Percentiles rank a stretch among this genome's conserved stretches.
These are phyloP conservation scores for Electrophaes corylata DNA, from an alignment of 2,888 invertebrate genomes.

Conservation along the genomic window DNA sequence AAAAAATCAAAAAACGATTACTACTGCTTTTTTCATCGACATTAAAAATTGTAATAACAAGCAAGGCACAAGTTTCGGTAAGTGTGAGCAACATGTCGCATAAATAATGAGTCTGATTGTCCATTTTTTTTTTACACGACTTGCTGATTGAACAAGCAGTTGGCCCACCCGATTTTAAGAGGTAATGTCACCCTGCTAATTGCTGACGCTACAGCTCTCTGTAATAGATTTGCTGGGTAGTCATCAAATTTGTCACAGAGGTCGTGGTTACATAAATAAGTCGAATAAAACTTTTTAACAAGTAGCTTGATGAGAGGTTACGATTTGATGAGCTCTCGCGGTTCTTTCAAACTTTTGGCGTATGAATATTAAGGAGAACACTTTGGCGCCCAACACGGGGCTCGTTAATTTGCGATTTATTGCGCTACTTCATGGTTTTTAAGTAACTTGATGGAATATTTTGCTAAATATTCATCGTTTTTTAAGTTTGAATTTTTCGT, in stretches of 20 bases:
- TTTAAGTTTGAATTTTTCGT: neutral
- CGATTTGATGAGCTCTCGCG: constrained; percentile 68
- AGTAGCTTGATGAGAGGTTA: constrained; percentile 58
- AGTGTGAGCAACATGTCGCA: too few relatives aligned
- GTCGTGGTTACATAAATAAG: neutral
- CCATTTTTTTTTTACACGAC: too few relatives aligned
- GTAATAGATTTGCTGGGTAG: too few relatives aligned
- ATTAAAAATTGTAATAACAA: too few relatives aligned
- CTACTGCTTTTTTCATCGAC: too few relatives aligned
- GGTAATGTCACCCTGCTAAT: too few relatives aligned
- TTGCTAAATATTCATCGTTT: constrained; percentile 10
- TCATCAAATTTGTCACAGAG: neutral
- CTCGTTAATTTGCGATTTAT: constrained; percentile 39
- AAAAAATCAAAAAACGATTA: too few relatives aligned
- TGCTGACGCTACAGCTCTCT: too few relatives aligned
- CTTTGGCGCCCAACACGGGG: constrained; percentile 66
- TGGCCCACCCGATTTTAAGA: too few relatives aligned
- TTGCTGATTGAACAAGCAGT: too few relatives aligned
- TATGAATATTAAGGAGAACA: constrained; percentile 70
- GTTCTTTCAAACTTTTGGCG: constrained; percentile 64
- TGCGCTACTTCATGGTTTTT: constrained; percentile 27
- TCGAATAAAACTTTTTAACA: neutral
- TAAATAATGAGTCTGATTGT: too few relatives aligned
- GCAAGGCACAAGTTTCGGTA: too few relatives aligned
- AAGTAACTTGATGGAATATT: constrained; percentile 18